Percentiles rank a stretch among this genome's conserved stretches.
These are phyloP conservation scores for Pelecanoides urinatrix DNA, from an alignment of 2,113 vertebrate species.

Conservation along the genomic window DNA sequence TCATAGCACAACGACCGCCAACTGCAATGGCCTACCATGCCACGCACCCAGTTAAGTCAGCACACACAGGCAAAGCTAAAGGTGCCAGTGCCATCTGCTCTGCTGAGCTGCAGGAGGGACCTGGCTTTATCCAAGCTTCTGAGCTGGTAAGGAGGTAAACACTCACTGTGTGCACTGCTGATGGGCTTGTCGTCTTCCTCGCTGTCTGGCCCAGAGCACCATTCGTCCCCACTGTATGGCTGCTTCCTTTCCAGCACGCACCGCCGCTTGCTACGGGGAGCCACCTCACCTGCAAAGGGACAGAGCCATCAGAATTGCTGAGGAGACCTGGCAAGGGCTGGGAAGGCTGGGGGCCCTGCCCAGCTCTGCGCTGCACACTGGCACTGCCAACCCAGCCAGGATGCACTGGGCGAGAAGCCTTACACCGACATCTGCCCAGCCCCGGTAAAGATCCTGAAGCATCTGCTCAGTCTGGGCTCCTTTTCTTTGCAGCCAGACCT, in stretches of 20 bases:
- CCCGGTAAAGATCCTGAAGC: neutral
- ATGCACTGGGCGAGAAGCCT: neutral
- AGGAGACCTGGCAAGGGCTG: neutral
- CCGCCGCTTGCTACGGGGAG: slow-evolving; percentile 91
- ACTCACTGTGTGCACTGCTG: slow-evolving; percentile 87
- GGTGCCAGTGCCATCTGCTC: neutral
- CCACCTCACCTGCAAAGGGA: slow-evolving; percentile 78
- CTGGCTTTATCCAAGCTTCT: neutral
- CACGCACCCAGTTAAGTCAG: fast-evolving
- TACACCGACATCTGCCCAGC: neutral
- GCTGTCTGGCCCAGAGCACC: slow-evolving; percentile 95
- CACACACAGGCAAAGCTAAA: neutral
- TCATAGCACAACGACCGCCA: neutral
- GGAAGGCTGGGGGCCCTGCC: neutral
- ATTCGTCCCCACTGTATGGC: slow-evolving; percentile 96
- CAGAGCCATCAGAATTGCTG: neutral
- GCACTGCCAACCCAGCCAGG: neutral
- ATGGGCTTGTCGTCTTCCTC: slow-evolving; percentile 94
- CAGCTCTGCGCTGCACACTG: neutral
- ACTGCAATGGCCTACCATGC: neutral
- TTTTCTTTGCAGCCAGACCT: neutral
- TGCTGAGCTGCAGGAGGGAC: neutral
- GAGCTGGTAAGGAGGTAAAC: neutral
- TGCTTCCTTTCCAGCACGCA: slow-evolving; percentile 97
- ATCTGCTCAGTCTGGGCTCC: neutral